Base-by-base conservation (phyloP, 2,113 vertebrate genomes). In the Nibea coibor region DNA sequence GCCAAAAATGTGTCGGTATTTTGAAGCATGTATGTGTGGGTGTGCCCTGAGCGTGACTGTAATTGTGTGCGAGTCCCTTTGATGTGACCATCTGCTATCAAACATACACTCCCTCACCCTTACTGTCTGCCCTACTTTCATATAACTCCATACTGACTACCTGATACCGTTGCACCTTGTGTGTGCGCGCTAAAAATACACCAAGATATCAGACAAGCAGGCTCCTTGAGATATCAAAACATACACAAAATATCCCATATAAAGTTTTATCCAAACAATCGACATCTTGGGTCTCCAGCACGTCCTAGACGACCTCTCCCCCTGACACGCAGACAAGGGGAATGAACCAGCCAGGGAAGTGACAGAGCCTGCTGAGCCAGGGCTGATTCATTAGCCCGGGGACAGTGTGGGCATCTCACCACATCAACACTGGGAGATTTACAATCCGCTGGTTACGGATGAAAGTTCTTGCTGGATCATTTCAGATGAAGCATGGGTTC, bases 11-110 rank as follows among this genome's bases (percentile, higher is more conserved):
- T 90, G 90, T 88, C 81, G 17, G 82, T 84, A 43, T 65, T 62
- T 64, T 80, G 81, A 88, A 86, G 72, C 58, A 83, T 81, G 89
- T 69, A 68, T 80, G 72, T 54, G 63, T 89, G 89, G 88, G 78
- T 56, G 87, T 85, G 85, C 64, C 76, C 71, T 12, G 11, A 53
- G 69, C 51, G 47, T 65, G 75, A 86, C 53, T 86, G 67, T 75
- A 65, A 88, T 88, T 92, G 86, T 93, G 80, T 87, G 75, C 2
- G 22, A 78, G 76, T 43, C 22, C 26, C 81, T 93, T 92, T 93
- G 89, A 93, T 86, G 86, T 81, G 89, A 90, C 85, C 81, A 70
- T 87, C 75, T 81, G 35, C 63, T 75, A 78, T 91, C 81, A 86
- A 86, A 59, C 59, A 65, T 48, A 28, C 67, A 76, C 19, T 84